Base-by-base conservation (phyloP, 2,888 invertebrate species). In the Arge pagana region DNA sequence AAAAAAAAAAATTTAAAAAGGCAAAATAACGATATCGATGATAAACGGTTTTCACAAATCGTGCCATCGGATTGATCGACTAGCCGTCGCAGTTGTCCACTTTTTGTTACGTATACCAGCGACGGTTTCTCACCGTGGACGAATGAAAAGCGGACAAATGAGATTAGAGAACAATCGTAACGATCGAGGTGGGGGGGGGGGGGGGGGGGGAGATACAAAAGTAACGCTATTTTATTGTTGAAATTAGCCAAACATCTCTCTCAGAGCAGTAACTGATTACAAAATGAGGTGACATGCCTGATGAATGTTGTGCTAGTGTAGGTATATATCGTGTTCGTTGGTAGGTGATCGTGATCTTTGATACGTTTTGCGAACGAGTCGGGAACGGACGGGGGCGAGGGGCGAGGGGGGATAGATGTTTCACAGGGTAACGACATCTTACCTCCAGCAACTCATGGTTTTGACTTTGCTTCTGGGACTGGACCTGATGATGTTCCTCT, bases 371-470 rank as follows among this genome's bases (percentile, higher is more conserved):
- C 35, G 45, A 45, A 45, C 45, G 35, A 45, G 51, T 40, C 42
- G 43, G n/a, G n/a, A n/a, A n/a, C n/a, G n/a, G n/a, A n/a, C n/a
- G n/a, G n/a, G n/a, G n/a, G n/a, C n/a, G n/a, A n/a, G n/a, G 51
- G 51, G 41, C 41, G 39, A 43, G 41, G 36, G 41, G 51, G 41
- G 42, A 41, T 23, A 41, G 51, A 41, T n/a, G n/a, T n/a, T n/a
- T n/a, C n/a, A n/a, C 51, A 26, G 42, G 45, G 58, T 64, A 69
- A 67, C 67, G 68, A 64, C 67, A 65, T 72, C 74, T 76, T 76
- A 76, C 76, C 76, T 76, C 76, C 71, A 75, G 74, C 67, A 75
- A 66, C 65, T 76, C 75, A 72, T 76, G 74, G 64, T 65, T 70
- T 68, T 68, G 72, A 64, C 70, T 70, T 65, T 72, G 74, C 62